Evolutionary conservation across 2,113 vertebrate genomes (phyloP), one percentile per base, ranked within the genome.

Genomic region (Ictalurus punctatus): DNA sequence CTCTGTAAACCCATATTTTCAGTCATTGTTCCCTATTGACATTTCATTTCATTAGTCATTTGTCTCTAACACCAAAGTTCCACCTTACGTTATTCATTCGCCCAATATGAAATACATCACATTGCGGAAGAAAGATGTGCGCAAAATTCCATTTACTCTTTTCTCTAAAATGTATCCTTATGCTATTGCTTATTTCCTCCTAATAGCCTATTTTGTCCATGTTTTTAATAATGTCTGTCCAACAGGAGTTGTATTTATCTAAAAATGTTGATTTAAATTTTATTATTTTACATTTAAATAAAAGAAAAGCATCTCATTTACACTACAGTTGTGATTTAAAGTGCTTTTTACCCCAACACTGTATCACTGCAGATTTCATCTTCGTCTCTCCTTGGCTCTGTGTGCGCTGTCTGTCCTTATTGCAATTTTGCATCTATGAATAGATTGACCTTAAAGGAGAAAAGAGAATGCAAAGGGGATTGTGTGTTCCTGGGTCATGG

Each of bases 401-500:
- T 63, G 59, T 14, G 34, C 30, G 34, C 34, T 65, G 23, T 87
- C 54, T 89, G 71, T 84, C 83, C 83, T 9, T 91, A 88, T 88
- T 90, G 84, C 79, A 88, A 89, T 90, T 84, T 89, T 74, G 85
- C 25, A n/a, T 85, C 88, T 92, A 80, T 90, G 85, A 91, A 90
- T 90, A 90, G 82, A 82, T 58, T 65, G 73, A 78, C 81, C 59
- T 89, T 81, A 78, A 88, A 86, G 54, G 16, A 87, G 40, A 74
- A 54, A 34, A 23, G 37, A 71, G 30, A 13, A 40, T 79, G 44
- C 9, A 25, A 83, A 65, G 69, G n/a, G 48, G 19, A 48, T 21
- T 56, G 74, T 30, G 37, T 59, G 52, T 86, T 44, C 85, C 27
- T 78, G 85, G 37, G 69, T 86, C 83, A 85, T 69, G 67, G 27